Conservation (phyloP, 2,797 vertebrate genomes). For the Takifugu ocellatus region DNA sequence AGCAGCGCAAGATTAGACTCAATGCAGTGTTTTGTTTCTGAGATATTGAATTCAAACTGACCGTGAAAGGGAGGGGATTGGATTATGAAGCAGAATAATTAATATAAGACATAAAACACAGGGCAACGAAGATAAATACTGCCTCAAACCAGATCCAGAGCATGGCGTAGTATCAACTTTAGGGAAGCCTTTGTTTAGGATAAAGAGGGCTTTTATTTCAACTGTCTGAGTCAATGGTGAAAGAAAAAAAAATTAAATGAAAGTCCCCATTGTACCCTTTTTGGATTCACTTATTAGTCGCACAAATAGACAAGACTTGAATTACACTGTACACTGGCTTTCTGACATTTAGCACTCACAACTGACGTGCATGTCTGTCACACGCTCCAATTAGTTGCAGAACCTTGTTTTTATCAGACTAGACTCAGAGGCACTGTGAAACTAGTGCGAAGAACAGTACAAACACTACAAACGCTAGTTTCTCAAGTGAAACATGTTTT, state of each 20-base stretch:
- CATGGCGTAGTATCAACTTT: conserved; percentile 10
- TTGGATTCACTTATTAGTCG: conserved; percentile 28
- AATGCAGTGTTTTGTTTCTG: conserved; percentile 31
- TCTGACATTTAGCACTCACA: conserved; percentile 1
- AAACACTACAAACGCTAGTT: too few species aligned
- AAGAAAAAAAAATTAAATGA: conserved; percentile 11
- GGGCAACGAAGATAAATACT: conserved; percentile 1
- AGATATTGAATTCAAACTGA: conserved; percentile 31
- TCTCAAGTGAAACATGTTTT: too few species aligned
- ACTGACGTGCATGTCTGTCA: conserved; percentile 2
- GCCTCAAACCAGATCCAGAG: conserved; percentile 17
- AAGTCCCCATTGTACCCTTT: conserved; percentile 8
- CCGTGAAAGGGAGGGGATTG: conserved; percentile 10
- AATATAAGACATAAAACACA: conserved; percentile 8
- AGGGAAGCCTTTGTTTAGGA: conserved; percentile 28
- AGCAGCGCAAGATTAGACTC: conserved; percentile 21
- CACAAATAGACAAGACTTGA: conserved; percentile 18
- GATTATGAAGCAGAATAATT: conserved; percentile 18
- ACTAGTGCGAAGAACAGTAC: too few species aligned
- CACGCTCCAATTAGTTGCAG: neutral
- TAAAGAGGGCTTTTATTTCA: conserved; percentile 26
- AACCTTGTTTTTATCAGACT: neutral
- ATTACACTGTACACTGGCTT: neutral
- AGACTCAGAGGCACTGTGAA: too few species aligned
- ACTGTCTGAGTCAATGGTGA: conserved; percentile 15